Evolutionary conservation across 2,797 vertebrate genomes (phyloP).

Genomic region (Anableps anableps): DNA sequence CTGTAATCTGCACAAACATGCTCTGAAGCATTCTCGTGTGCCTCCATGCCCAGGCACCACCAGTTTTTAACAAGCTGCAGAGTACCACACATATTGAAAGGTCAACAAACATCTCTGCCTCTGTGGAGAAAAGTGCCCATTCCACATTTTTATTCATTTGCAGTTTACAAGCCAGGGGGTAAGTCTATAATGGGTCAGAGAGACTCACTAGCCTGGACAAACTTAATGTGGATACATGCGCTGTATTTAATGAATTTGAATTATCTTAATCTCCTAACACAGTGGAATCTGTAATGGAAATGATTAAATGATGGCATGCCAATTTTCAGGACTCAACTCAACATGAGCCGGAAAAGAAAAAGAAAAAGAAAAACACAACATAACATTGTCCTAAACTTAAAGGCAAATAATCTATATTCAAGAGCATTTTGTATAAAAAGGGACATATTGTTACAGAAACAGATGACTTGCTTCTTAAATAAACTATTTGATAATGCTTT

Average conservation of each 20-base stretch:
- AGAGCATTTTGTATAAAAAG: too few relatives aligned
- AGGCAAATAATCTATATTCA: background rate
- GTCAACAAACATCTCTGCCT: constrained; percentile 43
- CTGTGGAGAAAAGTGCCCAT: constrained; percentile 15
- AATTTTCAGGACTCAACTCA: constrained; percentile 15
- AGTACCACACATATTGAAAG: constrained; percentile 40
- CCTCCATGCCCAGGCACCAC: constrained; percentile 51
- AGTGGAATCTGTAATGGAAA: constrained; percentile 32
- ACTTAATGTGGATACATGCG: constrained; percentile 40
- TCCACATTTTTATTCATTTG: constrained; percentile 16
- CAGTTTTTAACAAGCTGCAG: constrained; percentile 57
- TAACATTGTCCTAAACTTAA: too few relatives aligned
- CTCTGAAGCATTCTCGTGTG: constrained; percentile 65
- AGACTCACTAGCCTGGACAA: constrained; percentile 36
- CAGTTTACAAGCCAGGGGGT: constrained; percentile 13
- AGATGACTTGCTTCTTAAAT: too few relatives aligned
- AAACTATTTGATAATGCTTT: too few relatives aligned
- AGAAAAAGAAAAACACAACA: background rate
- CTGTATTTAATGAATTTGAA: constrained; percentile 15
- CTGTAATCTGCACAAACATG: constrained; percentile 77
- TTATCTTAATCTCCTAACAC: constrained; percentile 15
- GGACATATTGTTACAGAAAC: too few relatives aligned
- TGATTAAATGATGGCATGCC: constrained; percentile 17
- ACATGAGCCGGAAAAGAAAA: background rate
- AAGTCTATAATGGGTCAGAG: constrained; percentile 40